phyloP scores from a whole-genome alignment of 2,888 invertebrate species.

The Strigamia maritima region DNA sequence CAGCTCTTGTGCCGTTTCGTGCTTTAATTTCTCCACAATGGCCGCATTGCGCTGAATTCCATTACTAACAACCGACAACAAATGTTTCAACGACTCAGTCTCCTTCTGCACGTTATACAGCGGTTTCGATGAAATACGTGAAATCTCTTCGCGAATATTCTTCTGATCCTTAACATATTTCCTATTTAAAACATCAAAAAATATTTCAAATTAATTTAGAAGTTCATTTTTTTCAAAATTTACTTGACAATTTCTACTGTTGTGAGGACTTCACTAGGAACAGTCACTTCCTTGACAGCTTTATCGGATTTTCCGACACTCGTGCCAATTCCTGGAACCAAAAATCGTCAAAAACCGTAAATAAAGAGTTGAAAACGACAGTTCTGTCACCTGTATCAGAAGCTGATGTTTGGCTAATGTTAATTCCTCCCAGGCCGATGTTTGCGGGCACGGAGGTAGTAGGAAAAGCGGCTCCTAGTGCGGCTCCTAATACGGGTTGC shows the following conservation, averaged over 20 bases:
- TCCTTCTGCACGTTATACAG: conserved; percentile 64
- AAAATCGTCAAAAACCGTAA: background rate
- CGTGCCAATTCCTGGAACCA: background rate
- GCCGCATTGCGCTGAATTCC: conserved; percentile 62
- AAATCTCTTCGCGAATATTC: conserved; percentile 73
- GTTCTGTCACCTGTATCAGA: background rate
- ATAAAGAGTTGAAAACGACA: too few relatives aligned
- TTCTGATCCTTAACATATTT: conserved; percentile 83
- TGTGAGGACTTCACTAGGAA: conserved; percentile 74
- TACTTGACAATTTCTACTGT: conserved; percentile 75
- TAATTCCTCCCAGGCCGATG: conserved; percentile 68
- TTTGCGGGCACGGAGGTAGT: conserved; percentile 52
- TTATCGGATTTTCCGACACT: conserved; percentile 47
- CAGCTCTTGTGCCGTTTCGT: conserved; percentile 65
- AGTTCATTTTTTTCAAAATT: conserved; percentile 44
- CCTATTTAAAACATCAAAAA: conserved; percentile 53
- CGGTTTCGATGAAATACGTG: conserved; percentile 65
- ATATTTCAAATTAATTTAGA: background rate
- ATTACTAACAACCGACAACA: conserved; percentile 62
- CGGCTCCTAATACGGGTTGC: conserved; percentile 42
- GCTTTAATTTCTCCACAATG: conserved; percentile 64
- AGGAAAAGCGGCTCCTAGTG: conserved; percentile 48
- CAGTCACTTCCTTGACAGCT: conserved; percentile 62
- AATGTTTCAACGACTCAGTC: conserved; percentile 60
- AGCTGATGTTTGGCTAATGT: conserved; percentile 46